Conservation (phyloP, 2,888 invertebrate genomes). For the Acanthosoma haemorrhoidale region DNA sequence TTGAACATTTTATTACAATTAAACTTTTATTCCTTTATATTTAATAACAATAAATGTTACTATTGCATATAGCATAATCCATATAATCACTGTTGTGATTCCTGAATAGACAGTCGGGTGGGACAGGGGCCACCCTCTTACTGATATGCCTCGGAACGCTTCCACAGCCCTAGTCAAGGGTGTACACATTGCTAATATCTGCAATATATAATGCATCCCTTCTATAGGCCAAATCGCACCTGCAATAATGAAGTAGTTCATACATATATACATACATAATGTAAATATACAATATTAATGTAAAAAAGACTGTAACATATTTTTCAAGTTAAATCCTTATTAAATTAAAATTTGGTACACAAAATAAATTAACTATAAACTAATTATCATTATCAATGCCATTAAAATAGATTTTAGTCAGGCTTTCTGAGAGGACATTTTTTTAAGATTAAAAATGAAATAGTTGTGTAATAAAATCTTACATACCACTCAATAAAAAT, state of each 20-base stretch:
- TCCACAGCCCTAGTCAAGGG: constrained; percentile 33
- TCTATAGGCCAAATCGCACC: constrained; percentile 36
- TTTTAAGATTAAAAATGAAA: too few relatives aligned
- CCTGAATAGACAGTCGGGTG: constrained; percentile 30
- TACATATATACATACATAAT: too few relatives aligned
- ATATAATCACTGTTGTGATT: constrained; percentile 19
- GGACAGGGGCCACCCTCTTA: constrained; percentile 27
- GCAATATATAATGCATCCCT: constrained; percentile 33
- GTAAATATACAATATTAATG: too few relatives aligned
- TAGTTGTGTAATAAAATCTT: too few relatives aligned
- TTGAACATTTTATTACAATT: background rate
- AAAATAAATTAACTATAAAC: too few relatives aligned
- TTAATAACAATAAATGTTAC: constrained; percentile 22
- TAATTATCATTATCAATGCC: too few relatives aligned
- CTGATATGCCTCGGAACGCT: constrained; percentile 33
- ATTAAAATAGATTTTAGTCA: too few relatives aligned
- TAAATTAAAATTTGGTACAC: background rate
- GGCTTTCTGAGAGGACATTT: too few relatives aligned
- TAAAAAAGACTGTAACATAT: too few relatives aligned
- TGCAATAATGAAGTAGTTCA: constrained; percentile 12
- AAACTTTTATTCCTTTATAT: constrained; percentile 14
- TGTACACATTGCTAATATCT: constrained; percentile 12
- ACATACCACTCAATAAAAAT: constrained; percentile 35
- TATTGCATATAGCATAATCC: constrained; percentile 24
- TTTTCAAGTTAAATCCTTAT: background rate